These are phyloP conservation scores for Xenopus borealis DNA, from an alignment of 2,113 vertebrate species.

Conservation along the genomic window DNA sequence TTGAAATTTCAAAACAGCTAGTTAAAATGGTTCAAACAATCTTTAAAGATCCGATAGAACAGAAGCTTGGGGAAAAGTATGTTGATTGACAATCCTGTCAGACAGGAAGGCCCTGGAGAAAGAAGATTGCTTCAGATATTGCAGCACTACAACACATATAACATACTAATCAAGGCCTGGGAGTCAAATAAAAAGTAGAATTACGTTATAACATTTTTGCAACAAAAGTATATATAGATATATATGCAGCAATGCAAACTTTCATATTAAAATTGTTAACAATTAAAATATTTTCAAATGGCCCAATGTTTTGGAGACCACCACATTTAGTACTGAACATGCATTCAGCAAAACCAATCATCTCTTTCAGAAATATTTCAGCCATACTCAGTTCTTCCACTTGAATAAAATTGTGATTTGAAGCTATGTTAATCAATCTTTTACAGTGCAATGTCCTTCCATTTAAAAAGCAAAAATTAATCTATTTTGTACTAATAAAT, in stretches of 20 bases:
- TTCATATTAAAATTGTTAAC: no score
- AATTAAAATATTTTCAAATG: no score
- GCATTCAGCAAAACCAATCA: no score
- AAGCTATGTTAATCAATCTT: no score
- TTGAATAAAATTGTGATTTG: no score
- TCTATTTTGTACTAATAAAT: no score
- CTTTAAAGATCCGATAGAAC: constrained; percentile 31
- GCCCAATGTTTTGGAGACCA: no score
- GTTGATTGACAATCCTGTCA: constrained; percentile 43
- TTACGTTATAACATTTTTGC: neutral
- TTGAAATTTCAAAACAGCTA: constrained; percentile 30
- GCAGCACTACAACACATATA: constrained; percentile 11
- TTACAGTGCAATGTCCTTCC: no score
- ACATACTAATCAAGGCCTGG: constrained; percentile 30
- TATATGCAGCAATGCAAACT: neutral
- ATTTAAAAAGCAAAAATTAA: no score
- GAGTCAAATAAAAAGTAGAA: constrained; percentile 11
- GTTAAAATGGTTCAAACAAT: constrained; percentile 34
- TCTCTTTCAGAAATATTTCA: no score
- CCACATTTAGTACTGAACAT: no score
- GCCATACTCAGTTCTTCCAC: no score
- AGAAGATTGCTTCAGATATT: constrained; percentile 21
- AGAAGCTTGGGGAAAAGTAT: constrained; percentile 24
- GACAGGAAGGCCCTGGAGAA: constrained; percentile 30
- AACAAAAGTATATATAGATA: neutral